Evolutionary conservation across 2,797 vertebrate genomes (phyloP).

Genomic region (Lindbergichthys nudifrons): DNA sequence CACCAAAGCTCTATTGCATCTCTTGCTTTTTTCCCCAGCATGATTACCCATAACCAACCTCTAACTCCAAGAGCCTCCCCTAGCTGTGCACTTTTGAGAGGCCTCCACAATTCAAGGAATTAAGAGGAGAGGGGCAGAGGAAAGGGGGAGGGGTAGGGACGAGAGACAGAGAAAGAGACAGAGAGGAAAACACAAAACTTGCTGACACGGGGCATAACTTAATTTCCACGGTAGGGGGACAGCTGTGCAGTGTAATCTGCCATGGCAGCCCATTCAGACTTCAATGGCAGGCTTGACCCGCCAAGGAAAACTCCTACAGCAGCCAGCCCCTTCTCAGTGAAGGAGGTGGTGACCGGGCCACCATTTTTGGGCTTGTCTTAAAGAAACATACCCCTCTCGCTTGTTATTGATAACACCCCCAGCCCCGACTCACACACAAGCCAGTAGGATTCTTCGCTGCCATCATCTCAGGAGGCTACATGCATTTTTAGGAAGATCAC

Average conservation of each 20-base stretch:
- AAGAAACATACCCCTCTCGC: conserved; percentile 92
- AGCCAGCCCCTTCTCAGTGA: conserved; percentile 90
- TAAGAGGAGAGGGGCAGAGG: conserved; percentile 56
- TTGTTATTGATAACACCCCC: conserved; percentile 91
- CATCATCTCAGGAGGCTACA: conserved; percentile 26
- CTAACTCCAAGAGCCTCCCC: conserved; percentile 48
- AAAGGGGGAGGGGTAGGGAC: conserved; percentile 69
- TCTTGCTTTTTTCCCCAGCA: conserved; percentile 31
- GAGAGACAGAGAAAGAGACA: conserved; percentile 79
- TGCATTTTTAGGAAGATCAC: conserved; percentile 25
- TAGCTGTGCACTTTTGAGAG: conserved; percentile 59
- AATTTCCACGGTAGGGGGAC: conserved; percentile 99
- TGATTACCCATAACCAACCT: conserved; percentile 53
- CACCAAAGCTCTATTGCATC: neutral
- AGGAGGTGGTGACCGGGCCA: conserved; percentile 93
- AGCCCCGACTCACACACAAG: conserved; percentile 56
- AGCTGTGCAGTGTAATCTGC: conserved; percentile 99
- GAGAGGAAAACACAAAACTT: conserved; percentile 89
- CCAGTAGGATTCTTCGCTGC: conserved; percentile 26
- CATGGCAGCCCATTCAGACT: conserved; percentile 98
- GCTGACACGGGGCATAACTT: conserved; percentile 99
- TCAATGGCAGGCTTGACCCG: conserved; percentile 99
- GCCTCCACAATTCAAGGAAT: conserved; percentile 77
- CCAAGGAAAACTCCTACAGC: conserved; percentile 95
- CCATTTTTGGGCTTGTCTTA: conserved; percentile 98